Base-by-base conservation (phyloP, 2,888 invertebrate genomes). In the Empis stercorea region DNA sequence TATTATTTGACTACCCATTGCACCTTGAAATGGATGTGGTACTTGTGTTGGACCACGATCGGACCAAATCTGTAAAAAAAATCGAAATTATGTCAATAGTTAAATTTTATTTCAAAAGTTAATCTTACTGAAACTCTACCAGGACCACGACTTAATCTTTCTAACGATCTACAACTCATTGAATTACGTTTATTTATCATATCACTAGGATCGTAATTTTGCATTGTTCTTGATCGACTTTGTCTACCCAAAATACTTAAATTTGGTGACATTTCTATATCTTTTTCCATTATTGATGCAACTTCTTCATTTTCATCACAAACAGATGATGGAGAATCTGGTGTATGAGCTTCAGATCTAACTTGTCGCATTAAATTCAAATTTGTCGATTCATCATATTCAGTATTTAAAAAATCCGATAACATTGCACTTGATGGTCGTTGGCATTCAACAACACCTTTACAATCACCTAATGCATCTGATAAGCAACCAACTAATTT, bases 1-100 rank as follows among this genome's bases (percentile, higher is more conserved):
- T 50, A 80, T 74, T 43, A 87, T 72, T 68, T 86, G 85, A 61
- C 81, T 85, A 45, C 85, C 84, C 51, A 86, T 70, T 30, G 84
- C 76, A 20, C 87, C 87, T 49, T 79, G 76, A 62, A 86, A 86
- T 2, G 87, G 86, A 63, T 82, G 78, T 10, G 76, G 70, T 34
- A 71, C 63, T 56, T 69, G 62, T 45, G 71, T 68, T 32, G 74
- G 74, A 48, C 75, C 72, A 48, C 73, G 65, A 46, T 64, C 67
- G 2, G 63, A 63, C 68, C 69, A 70, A 42, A 68, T 60, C 61
- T 61, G 45, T 3, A 54, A 49, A 23, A 1, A 44, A 50, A 30
- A 17, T 17, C n/a, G n/a, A n/a, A n/a, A n/a, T n/a, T n/a, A n/a
- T n/a, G n/a, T n/a, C n/a, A n/a, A n/a, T n/a, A n/a, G n/a, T 20